Percentiles rank a stretch among this genome's conserved stretches.
phyloP scores from a whole-genome alignment of 2,797 vertebrate species.

The Helostoma temminkii region DNA sequence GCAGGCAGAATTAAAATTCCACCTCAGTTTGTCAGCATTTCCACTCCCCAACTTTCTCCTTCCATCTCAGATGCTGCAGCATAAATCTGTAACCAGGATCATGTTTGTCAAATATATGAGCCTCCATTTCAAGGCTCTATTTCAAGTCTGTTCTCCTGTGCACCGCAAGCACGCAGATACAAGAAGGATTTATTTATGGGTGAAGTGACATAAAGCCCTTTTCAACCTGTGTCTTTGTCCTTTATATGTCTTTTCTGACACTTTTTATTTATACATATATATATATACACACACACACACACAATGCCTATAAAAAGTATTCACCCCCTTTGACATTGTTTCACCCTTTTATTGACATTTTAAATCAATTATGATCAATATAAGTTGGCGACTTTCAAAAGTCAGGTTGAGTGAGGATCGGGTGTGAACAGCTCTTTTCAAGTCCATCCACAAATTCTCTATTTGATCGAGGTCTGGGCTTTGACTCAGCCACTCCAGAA shows the following conservation, averaged over 20 bases:
- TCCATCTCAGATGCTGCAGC: constrained; percentile 9
- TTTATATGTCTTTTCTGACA: constrained; percentile 23
- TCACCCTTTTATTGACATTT: too few relatives aligned
- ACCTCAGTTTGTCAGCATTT: background rate
- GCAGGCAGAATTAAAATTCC: constrained; percentile 1
- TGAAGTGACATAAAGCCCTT: constrained; percentile 1
- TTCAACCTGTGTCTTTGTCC: constrained; percentile 29
- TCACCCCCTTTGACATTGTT: too few relatives aligned
- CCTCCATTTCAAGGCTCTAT: constrained; percentile 31
- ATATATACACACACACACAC: too few relatives aligned
- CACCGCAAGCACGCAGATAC: background rate
- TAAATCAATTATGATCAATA: too few relatives aligned
- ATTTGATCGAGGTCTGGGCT: too few relatives aligned
- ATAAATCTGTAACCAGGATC: constrained; percentile 40
- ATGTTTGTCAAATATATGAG: constrained; percentile 26
- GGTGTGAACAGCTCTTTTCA: too few relatives aligned
- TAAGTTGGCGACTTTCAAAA: too few relatives aligned
- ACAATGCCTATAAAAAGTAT: too few relatives aligned
- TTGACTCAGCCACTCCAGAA: too few relatives aligned
- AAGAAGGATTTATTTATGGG: constrained; percentile 42
- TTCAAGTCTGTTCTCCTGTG: constrained; percentile 15
- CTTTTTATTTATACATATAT: constrained; percentile 9
- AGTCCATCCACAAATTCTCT: too few relatives aligned
- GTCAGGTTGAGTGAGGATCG: too few relatives aligned
- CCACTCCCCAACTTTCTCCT: background rate